Evolutionary conservation across 2,797 vertebrate genomes (phyloP).

Genomic region (Poeciliopsis infans): DNA sequence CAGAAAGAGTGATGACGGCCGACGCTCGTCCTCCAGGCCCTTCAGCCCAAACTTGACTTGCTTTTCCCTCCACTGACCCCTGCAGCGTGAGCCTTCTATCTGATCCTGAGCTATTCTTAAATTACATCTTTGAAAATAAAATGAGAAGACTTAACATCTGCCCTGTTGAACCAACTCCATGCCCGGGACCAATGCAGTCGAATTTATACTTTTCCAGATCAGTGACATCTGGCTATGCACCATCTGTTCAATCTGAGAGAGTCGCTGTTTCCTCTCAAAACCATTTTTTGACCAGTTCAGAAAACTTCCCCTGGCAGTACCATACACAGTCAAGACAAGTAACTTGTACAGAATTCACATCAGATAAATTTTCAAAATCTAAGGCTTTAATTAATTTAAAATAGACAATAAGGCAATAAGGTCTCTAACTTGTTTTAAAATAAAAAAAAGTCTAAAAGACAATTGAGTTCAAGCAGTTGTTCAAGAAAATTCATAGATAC

Average conservation of each 20-base stretch:
- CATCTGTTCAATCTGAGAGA: slow-evolving; percentile 43
- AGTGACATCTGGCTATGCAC: slow-evolving; percentile 54
- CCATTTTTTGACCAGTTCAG: neutral
- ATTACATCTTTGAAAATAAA: slow-evolving; percentile 49
- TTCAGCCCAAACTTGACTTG: slow-evolving; percentile 23
- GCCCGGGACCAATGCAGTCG: slow-evolving; percentile 6
- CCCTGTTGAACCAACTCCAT: slow-evolving; percentile 16
- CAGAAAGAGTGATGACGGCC: slow-evolving; percentile 30
- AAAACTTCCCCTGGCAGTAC: neutral
- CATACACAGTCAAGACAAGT: neutral
- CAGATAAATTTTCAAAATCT: neutral
- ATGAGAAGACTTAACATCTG: slow-evolving; percentile 51
- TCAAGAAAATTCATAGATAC: neutral
- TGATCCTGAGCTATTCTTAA: slow-evolving; percentile 37
- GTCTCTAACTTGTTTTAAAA: neutral
- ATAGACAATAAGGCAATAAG: neutral
- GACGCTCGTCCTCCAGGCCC: slow-evolving; percentile 27
- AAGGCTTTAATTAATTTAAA: neutral
- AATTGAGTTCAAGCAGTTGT: neutral
- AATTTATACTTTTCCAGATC: slow-evolving; percentile 42
- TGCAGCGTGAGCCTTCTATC: slow-evolving; percentile 32
- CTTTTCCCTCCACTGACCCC: slow-evolving; percentile 40
- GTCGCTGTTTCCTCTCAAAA: neutral
- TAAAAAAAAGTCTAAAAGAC: neutral
- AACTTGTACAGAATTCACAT: neutral